These are phyloP conservation scores for Oreocharis arfaki DNA, from an alignment of 2,113 vertebrate species.

Conservation along the genomic window DNA sequence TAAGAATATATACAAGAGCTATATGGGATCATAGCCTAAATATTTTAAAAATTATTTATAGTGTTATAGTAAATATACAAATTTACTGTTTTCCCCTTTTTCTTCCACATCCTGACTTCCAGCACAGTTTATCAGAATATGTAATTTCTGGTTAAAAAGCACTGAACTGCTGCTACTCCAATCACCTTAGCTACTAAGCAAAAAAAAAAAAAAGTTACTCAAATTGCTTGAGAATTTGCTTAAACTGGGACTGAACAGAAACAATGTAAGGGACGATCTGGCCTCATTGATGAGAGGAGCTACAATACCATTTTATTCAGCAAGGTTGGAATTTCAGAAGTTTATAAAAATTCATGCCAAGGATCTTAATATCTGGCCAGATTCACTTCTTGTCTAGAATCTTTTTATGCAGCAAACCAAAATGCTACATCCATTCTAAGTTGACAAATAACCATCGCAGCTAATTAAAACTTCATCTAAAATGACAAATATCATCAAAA, in stretches of 20 bases:
- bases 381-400: not conserved
- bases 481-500: not conserved
- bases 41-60: not conserved
- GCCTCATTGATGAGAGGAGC: not conserved
- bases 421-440: not conserved
- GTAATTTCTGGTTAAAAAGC: not conserved
- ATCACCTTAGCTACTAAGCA: not conserved
- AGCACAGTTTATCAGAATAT: not conserved
- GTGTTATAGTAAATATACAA: not conserved
- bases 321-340: not conserved
- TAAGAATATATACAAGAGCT: not conserved
- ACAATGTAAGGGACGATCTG: not conserved
- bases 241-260: not conserved
- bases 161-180: not conserved
- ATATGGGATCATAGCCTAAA: not conserved
- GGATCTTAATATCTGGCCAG: not conserved
- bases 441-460: not conserved
- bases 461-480: not conserved
- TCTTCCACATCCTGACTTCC: not conserved
- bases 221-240: not conserved
- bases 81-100: not conserved
- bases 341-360: not conserved
- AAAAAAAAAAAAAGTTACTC: not conserved
- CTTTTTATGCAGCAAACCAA: not conserved
- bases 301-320: not conserved